These are phyloP conservation scores for Malacosoma neustria DNA, from an alignment of 2,888 invertebrate genomes.

Conservation along the genomic window DNA sequence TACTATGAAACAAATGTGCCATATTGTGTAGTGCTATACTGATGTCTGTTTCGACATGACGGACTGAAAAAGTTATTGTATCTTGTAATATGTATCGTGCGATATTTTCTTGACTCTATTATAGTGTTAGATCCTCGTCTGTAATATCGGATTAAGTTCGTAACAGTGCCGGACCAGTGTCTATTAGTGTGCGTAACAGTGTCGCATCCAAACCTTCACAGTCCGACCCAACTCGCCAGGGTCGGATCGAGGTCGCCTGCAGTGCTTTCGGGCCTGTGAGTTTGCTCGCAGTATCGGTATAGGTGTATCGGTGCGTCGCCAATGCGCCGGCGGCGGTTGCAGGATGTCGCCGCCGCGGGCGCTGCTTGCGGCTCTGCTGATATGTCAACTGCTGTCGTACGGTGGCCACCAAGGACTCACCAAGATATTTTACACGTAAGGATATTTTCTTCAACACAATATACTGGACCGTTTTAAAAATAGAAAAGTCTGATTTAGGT, in stretches of 20 bases:
- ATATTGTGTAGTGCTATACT: no score
- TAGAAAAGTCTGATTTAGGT: no score
- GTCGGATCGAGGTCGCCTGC: conserved; percentile 12
- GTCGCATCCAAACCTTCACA: no score
- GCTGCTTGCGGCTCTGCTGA: conserved; percentile 62
- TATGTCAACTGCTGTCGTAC: conserved; percentile 66
- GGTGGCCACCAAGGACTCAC: conserved; percentile 72
- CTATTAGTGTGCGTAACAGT: not conserved
- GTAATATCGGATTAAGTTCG: not conserved
- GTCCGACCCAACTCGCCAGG: conserved; percentile 8
- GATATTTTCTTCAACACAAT: conserved; percentile 2
- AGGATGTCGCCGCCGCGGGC: conserved; percentile 71
- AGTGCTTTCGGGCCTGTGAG: conserved; percentile 9
- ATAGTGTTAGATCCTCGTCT: not conserved
- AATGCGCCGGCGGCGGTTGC: conserved; percentile 65
- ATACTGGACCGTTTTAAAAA: no score
- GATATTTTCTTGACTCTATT: no score
- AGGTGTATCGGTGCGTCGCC: conserved; percentile 51
- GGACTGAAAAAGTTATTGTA: no score
- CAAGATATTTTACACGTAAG: conserved; percentile 72
- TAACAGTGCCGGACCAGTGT: not conserved
- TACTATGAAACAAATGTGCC: no score
- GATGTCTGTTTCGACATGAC: no score
- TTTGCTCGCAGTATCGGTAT: conserved; percentile 34
- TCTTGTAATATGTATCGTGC: no score